phyloP scores from a whole-genome alignment of 37 sponge, comb jelly and placozoan species.

The Bolinopsis microptera region DNA sequence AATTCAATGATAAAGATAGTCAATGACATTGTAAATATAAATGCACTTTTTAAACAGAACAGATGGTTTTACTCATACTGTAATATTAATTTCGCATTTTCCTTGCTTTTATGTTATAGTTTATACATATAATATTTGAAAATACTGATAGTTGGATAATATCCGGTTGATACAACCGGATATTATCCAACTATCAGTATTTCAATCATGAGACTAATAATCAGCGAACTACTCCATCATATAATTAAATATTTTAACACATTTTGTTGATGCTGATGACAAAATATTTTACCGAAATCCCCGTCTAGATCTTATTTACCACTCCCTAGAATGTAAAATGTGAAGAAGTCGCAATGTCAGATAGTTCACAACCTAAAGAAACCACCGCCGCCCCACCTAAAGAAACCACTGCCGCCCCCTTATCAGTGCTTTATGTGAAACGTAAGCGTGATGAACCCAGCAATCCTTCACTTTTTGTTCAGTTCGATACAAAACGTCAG shows the following conservation, averaged over 20 bases:
- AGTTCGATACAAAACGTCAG: constrained; percentile 30
- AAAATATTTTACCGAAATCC: no score
- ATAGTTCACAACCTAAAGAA: no score
- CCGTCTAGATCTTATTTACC: no score
- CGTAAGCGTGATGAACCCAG: not conserved
- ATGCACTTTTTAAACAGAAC: not conserved
- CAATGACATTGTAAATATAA: not conserved
- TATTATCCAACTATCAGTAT: no score
- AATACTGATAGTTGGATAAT: no score
- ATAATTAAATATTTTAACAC: no score
- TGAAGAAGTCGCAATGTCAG: not conserved
- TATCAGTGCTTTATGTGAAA: constrained; percentile 35
- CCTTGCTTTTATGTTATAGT: not conserved
- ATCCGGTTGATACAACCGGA: no score
- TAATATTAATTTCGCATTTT: not conserved
- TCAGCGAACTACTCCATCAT: no score
- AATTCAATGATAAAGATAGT: not conserved
- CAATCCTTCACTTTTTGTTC: constrained; percentile 31
- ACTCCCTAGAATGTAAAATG: no score
- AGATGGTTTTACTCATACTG: not conserved
- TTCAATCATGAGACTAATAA: no score
- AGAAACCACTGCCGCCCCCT: not conserved
- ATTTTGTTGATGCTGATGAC: no score
- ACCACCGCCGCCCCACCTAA: no score
- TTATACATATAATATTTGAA: not conserved